phyloP scores from a whole-genome alignment of 2,888 invertebrate genomes.

The Merodon equestris region DNA sequence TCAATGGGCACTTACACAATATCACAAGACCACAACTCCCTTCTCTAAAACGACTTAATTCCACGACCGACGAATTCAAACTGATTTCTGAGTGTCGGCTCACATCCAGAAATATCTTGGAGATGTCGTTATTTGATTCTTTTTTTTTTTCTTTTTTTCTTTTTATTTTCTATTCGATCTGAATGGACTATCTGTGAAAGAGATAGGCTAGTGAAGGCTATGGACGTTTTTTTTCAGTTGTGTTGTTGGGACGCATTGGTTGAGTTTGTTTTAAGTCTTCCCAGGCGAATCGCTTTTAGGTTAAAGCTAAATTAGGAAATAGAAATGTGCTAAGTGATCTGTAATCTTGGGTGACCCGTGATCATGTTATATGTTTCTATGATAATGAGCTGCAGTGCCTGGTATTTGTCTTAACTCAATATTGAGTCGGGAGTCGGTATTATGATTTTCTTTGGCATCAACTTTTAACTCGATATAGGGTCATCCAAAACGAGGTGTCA shows the following conservation, averaged over 20 bases:
- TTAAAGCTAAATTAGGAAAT: too few species aligned
- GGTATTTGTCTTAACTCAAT: too few species aligned
- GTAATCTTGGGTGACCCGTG: too few species aligned
- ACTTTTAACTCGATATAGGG: too few species aligned
- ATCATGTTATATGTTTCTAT: too few species aligned
- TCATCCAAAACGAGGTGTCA: too few species aligned
- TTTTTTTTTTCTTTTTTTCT: conserved; percentile 3
- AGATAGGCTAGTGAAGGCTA: conserved; percentile 48
- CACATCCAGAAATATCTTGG: conserved; percentile 33
- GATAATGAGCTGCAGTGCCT: too few species aligned
- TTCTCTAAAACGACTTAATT: conserved; percentile 43
- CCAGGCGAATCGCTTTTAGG: conserved; percentile 8
- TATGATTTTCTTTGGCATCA: too few species aligned
- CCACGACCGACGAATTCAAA: conserved; percentile 62
- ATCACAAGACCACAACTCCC: conserved; percentile 30
- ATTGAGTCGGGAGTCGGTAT: too few species aligned
- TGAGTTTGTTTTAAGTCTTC: conserved; percentile 16
- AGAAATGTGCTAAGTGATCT: too few species aligned
- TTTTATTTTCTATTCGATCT: conserved; percentile 15
- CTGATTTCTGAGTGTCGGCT: conserved; percentile 46
- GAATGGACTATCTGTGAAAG: conserved; percentile 43
- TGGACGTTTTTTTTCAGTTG: conserved; percentile 33
- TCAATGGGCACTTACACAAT: conserved; percentile 51
- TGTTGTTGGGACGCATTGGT: neutral
- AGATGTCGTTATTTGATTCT: conserved; percentile 12